phyloP scores from a whole-genome alignment of 2,113 vertebrate genomes.

The Callorhinus ursinus region DNA sequence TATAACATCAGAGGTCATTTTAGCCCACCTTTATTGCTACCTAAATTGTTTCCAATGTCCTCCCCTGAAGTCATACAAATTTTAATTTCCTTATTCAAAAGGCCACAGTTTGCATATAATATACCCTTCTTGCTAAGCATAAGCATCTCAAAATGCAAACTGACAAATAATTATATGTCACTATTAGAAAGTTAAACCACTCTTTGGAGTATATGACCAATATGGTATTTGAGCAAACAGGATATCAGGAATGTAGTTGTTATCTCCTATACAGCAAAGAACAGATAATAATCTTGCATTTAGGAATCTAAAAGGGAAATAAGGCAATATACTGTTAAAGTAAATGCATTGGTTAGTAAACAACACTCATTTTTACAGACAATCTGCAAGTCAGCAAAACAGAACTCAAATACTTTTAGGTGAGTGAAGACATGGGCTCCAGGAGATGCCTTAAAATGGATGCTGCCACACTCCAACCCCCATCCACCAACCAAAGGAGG shows the following conservation, averaged over 20 bases:
- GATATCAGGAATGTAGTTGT: not conserved
- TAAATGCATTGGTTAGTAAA: not conserved
- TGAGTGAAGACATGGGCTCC: not conserved
- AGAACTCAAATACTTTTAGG: not conserved
- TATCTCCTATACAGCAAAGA: not conserved
- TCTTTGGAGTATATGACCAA: not conserved
- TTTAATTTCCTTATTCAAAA: conserved; percentile 5
- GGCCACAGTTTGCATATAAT: not conserved
- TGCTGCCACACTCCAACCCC: not conserved
- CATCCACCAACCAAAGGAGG: not conserved
- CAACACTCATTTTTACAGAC: not conserved
- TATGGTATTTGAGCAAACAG: not conserved
- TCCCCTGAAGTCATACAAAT: not conserved
- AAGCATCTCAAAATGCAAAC: conserved; percentile 25
- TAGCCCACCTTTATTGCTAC: not conserved
- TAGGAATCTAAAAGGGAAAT: not conserved
- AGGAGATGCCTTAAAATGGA: not conserved
- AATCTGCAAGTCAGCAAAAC: not conserved
- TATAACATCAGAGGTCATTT: not conserved
- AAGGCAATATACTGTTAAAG: not conserved
- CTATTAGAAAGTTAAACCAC: not conserved
- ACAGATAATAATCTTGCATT: not conserved
- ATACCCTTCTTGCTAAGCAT: not conserved
- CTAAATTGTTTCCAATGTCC: not conserved
- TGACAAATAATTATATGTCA: conserved; percentile 19